A percentile compares a stretch with the other conserved stretches of the same genome.
phyloP scores from a whole-genome alignment of 2,797 vertebrate species.

The Fundulus diaphanus region DNA sequence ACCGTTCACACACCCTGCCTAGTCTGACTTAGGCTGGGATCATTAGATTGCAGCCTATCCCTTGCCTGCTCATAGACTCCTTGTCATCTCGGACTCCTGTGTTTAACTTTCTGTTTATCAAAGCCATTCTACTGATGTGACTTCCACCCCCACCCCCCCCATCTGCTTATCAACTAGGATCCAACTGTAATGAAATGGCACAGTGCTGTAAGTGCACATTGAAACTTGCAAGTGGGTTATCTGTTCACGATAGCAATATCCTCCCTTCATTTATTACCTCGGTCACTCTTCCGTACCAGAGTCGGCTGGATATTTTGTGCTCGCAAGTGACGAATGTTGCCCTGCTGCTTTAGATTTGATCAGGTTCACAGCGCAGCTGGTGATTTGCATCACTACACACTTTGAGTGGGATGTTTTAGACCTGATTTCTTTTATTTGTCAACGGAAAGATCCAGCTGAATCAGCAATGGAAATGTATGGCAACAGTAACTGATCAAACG shows the following conservation, averaged over 20 bases:
- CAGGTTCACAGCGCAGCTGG: constrained; percentile 25
- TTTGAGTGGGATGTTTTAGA: constrained; percentile 43
- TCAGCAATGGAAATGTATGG: constrained; percentile 39
- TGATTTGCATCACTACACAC: constrained; percentile 58
- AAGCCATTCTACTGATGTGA: constrained; percentile 74
- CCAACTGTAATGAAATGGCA: constrained; percentile 51
- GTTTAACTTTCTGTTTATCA: constrained; percentile 69
- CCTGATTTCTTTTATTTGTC: constrained; percentile 29
- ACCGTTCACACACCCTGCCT: constrained; percentile 71
- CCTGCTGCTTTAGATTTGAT: constrained; percentile 65
- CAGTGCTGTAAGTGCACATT: constrained; percentile 56
- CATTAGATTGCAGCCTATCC: constrained; percentile 67
- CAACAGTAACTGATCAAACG: constrained; percentile 28
- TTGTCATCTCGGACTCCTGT: constrained; percentile 55
- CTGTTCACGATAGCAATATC: constrained; percentile 76
- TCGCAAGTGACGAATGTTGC: constrained; percentile 52
- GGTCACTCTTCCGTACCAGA: constrained; percentile 45
- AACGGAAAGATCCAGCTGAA: constrained; percentile 35
- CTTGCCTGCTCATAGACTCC: constrained; percentile 61
- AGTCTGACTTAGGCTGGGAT: constrained; percentile 57
- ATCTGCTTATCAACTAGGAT: constrained; percentile 39
- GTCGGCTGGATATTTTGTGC: constrained; percentile 48
- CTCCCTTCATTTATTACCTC: constrained; percentile 68
- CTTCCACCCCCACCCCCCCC: constrained; percentile 49
- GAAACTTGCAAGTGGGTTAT: constrained; percentile 51